phyloP scores from a whole-genome alignment of 2,888 invertebrate genomes.

The Rhagonycha lutea region DNA sequence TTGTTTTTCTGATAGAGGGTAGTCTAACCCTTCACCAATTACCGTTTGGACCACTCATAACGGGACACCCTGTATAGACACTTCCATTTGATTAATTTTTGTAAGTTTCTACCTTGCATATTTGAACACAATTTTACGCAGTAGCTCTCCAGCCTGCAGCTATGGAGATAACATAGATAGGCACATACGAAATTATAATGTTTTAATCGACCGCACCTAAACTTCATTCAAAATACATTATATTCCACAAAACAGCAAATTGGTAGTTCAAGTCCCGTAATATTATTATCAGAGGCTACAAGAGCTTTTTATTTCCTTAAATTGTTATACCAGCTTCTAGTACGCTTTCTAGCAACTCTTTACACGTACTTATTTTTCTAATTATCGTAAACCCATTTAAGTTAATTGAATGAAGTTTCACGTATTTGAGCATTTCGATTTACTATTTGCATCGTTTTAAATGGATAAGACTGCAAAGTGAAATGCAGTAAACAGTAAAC shows the following conservation, averaged over 20 bases:
- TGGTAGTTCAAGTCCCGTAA: background rate
- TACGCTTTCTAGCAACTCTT: background rate
- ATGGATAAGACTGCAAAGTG: background rate
- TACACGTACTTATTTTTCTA: background rate
- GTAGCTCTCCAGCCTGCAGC: too few species aligned
- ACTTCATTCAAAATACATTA: too few species aligned
- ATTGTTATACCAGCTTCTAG: background rate
- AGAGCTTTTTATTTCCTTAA: background rate
- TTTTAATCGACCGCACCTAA: too few species aligned
- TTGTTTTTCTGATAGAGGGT: too few species aligned
- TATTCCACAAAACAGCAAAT: background rate
- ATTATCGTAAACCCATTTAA: background rate
- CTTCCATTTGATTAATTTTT: too few species aligned
- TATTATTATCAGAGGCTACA: background rate
- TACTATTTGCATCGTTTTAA: background rate
- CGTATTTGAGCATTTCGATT: background rate
- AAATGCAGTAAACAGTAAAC: background rate
- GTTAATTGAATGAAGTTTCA: background rate
- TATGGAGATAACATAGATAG: too few species aligned
- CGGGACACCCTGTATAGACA: too few species aligned
- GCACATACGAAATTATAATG: too few species aligned
- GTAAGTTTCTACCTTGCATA: too few species aligned
- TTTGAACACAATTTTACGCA: too few species aligned
- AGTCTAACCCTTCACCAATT: too few species aligned
- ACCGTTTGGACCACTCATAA: too few species aligned